Conservation (phyloP, 92 coral and sea anemone species). For the Blastomussa wellsi region DNA sequence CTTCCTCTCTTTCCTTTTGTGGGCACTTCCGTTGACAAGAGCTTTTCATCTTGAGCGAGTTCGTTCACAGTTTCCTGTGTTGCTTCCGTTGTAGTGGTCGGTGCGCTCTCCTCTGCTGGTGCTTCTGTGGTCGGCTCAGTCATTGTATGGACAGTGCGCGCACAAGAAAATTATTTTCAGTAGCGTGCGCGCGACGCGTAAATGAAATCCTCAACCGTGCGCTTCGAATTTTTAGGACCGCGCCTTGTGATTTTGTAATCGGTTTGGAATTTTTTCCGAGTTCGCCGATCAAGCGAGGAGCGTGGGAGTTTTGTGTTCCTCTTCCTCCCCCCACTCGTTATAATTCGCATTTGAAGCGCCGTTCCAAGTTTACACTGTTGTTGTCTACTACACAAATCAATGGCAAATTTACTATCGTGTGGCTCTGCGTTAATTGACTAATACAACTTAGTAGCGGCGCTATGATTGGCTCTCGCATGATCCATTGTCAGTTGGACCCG, state of each 20-base stretch:
- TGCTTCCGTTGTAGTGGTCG: constrained; percentile 28
- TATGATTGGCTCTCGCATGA: constrained; percentile 66
- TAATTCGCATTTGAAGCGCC: constrained; percentile 62
- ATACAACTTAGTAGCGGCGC: constrained; percentile 59
- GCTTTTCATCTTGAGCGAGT: constrained; percentile 48
- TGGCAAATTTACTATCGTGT: constrained; percentile 69
- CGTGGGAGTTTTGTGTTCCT: constrained; percentile 76
- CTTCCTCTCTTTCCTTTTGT: constrained; percentile 81
- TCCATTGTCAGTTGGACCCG: constrained; percentile 75
- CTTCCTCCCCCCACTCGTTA: constrained; percentile 49
- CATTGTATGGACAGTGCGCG: constrained; percentile 57
- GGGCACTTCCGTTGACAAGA: constrained; percentile 50
- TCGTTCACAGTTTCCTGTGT: constrained; percentile 59
- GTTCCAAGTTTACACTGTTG: constrained; percentile 66
- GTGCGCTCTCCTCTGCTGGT: constrained; percentile 1
- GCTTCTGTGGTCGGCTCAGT: constrained; percentile 13
- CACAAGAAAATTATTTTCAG: constrained; percentile 35
- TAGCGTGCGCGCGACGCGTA: constrained; percentile 40
- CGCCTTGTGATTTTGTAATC: constrained; percentile 72
- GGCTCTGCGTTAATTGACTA: constrained; percentile 71
- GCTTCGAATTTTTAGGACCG: constrained; percentile 50
- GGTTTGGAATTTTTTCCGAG: constrained; percentile 59
- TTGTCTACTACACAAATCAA: constrained; percentile 80
- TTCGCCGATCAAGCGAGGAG: constrained; percentile 48
- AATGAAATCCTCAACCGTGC: constrained; percentile 31